Base-by-base conservation (phyloP, 2,888 invertebrate genomes). In the Lycophotia porphyrea region DNA sequence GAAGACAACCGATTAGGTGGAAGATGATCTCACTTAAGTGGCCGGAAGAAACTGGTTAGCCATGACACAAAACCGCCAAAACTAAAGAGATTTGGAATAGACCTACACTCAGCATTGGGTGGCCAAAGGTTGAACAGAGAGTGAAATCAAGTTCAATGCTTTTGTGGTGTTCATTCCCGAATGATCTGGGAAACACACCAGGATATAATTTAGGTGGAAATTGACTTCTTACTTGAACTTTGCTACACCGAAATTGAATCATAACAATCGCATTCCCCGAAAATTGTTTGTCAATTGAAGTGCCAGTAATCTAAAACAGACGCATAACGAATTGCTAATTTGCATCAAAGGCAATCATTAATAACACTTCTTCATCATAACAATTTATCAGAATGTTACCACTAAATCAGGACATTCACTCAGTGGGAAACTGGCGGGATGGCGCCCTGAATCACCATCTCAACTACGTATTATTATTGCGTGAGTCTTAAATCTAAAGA, bases 401-500 rank as follows among this genome's bases (percentile, higher is more conserved):
- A 88, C 89, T 93, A 92, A 92, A 92, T 93, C 92, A 92, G 85
- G 74, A 81, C 80, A 81, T 82, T 79, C 83, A 65, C 71, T 79
- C 74, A 69, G 74, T 39, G 42, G 71, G 74, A 65, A 78, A 21
- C 31, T 11, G 60, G 31, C 31, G 31, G 58, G 81, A 85, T 84
- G 88, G 82, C 84, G 67, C 76, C 76, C 78, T 85, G 85, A 89
- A 91, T 91, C 90, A 90, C 91, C 91, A 89, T 89, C 89, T 88
- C 84, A 78, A 84, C 87, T 78, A 85, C 88, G 85, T 88, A 90
- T 92, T 93, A 94, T 89, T 90, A 94, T 93, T 92, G 91, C 93
- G 87, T 88, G 88, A 92, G 88, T 92, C 88, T 91, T 95, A 95
- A 96, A 96, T 96, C 95, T 95, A 92, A 93, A 93, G 93, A 93